phyloP scores from a whole-genome alignment of 2,888 invertebrate genomes.

The Timandra comae region DNA sequence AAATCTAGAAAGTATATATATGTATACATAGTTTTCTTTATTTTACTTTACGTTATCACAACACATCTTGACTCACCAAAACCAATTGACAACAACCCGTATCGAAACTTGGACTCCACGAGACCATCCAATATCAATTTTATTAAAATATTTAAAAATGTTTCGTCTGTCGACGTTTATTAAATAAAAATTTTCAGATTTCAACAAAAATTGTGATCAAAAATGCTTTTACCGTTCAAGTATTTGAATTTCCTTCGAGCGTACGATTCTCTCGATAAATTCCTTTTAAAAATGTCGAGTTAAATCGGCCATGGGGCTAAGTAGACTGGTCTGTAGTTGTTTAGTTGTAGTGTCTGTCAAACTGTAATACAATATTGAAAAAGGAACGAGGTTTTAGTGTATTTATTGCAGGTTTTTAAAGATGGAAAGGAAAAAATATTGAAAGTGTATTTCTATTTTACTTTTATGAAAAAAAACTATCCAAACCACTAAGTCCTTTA shows the following conservation, averaged over 20 bases:
- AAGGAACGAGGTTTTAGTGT: too few relatives aligned
- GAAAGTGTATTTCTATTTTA: too few relatives aligned
- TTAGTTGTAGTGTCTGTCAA: slow-evolving; percentile 7
- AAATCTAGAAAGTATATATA: too few relatives aligned
- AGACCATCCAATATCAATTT: too few relatives aligned
- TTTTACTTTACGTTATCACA: too few relatives aligned
- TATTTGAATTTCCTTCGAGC: slow-evolving; percentile 58
- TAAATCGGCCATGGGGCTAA: slow-evolving; percentile 41
- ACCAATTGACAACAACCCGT: too few relatives aligned
- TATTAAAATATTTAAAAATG: slow-evolving; percentile 17
- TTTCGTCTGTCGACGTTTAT: slow-evolving; percentile 21
- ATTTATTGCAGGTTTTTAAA: too few relatives aligned
- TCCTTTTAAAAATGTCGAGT: slow-evolving; percentile 45
- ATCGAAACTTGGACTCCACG: background rate
- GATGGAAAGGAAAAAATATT: too few relatives aligned
- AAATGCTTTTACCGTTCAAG: slow-evolving; percentile 53
- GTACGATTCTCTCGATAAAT: slow-evolving; percentile 47
- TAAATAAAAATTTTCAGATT: slow-evolving; percentile 49
- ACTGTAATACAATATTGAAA: background rate
- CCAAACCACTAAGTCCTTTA: too few relatives aligned
- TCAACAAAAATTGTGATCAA: slow-evolving; percentile 45
- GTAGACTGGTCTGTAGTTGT: slow-evolving; percentile 34
- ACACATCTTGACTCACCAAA: too few relatives aligned
- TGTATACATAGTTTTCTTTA: too few relatives aligned
- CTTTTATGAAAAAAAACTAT: too few relatives aligned